Percentiles rank a stretch among this genome's conserved stretches.
Evolutionary conservation across 2,113 vertebrate genomes (phyloP).

Genomic region (Abramis brama): DNA sequence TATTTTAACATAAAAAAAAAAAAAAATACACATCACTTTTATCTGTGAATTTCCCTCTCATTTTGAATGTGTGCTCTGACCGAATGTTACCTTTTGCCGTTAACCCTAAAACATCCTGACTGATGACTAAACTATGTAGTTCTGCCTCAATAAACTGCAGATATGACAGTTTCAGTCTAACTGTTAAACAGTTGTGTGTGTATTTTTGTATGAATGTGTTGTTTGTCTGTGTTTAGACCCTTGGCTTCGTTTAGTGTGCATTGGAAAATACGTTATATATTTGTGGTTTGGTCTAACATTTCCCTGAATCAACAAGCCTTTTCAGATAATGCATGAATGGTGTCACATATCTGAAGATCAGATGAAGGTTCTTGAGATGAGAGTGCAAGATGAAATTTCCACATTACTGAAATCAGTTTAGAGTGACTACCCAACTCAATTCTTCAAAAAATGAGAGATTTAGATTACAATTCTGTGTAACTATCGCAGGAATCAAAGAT

Average conservation of each 20-base stretch:
- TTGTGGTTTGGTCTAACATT: slow-evolving; percentile 43
- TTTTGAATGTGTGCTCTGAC: neutral
- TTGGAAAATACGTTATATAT: slow-evolving; percentile 46
- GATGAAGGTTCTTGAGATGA: slow-evolving; percentile 32
- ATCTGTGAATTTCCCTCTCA: neutral
- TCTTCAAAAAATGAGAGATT: neutral
- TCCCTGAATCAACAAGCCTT: slow-evolving; percentile 37
- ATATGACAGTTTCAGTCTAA: slow-evolving; percentile 51
- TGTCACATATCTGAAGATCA: slow-evolving; percentile 20
- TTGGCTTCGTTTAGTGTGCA: slow-evolving; percentile 23
- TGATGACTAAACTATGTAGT: slow-evolving; percentile 52
- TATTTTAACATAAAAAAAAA: no score
- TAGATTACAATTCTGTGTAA: slow-evolving; percentile 13
- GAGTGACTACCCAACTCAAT: neutral
- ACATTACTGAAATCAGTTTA: neutral
- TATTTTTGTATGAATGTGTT: neutral
- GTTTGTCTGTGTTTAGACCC: slow-evolving; percentile 17
- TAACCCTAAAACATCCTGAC: slow-evolving; percentile 44
- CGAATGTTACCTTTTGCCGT: slow-evolving; percentile 20
- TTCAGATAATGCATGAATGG: slow-evolving; percentile 45
- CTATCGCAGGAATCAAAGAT: neutral
- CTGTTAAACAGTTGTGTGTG: slow-evolving; percentile 40
- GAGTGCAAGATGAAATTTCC: neutral
- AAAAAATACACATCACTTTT: no score
- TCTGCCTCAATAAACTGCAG: slow-evolving; percentile 44